Percentiles rank a stretch among this genome's conserved stretches.
phyloP scores from a whole-genome alignment of 2,113 vertebrate genomes.

The Ammospiza caudacuta region DNA sequence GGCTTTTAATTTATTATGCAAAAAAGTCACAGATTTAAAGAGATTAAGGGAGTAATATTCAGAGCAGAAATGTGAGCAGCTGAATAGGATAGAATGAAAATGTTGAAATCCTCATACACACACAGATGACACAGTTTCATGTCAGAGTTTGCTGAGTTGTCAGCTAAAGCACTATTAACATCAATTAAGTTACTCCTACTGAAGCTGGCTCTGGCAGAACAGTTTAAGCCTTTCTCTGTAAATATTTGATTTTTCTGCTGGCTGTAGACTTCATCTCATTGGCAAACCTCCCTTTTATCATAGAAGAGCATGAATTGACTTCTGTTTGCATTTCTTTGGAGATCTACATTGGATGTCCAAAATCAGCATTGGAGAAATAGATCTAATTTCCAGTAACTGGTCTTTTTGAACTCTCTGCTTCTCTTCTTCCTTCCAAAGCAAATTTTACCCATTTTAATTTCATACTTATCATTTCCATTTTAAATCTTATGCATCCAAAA shows the following conservation, averaged over 20 bases:
- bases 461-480: not conserved
- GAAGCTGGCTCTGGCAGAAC: not conserved
- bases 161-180: not conserved
- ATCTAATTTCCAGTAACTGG: not conserved
- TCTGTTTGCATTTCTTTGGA: not conserved
- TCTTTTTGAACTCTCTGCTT: not conserved
- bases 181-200: not conserved
- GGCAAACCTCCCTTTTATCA: not conserved
- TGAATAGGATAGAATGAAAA: not conserved
- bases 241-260: not conserved
- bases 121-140: not conserved
- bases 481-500: not conserved
- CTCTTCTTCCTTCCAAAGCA: not conserved
- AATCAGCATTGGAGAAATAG: not conserved
- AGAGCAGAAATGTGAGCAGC: not conserved
- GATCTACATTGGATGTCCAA: not conserved
- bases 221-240: not conserved
- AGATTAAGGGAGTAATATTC: not conserved
- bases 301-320: not conserved
- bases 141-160: not conserved
- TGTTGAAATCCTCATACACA: not conserved
- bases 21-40: not conserved
- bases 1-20: slow-evolving; percentile 13
- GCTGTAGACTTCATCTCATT: not conserved
- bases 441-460: not conserved